Conservation (phyloP, 2,797 vertebrate genomes). For the Knipowitschia caucasica region DNA sequence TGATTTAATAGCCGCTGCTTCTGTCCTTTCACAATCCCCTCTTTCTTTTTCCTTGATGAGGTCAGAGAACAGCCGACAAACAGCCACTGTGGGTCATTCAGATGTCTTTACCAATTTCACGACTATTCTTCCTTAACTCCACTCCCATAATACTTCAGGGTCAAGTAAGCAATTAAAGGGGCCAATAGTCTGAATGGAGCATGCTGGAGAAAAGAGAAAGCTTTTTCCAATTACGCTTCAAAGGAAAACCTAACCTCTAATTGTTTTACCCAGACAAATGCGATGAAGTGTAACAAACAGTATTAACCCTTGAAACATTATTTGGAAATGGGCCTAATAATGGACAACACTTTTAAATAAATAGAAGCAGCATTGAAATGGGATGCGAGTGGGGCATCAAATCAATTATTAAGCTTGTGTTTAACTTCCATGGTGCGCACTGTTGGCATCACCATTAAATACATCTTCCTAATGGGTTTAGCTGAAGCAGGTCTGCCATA, state of each 20-base stretch:
- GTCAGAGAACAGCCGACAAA: slow-evolving; percentile 59
- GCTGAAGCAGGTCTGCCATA: neutral
- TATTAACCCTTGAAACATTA: slow-evolving; percentile 45
- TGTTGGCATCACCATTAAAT: slow-evolving; percentile 1
- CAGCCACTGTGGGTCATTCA: slow-evolving; percentile 57
- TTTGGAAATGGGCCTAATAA: slow-evolving; percentile 41
- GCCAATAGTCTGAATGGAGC: slow-evolving; percentile 59
- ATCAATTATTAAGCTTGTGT: slow-evolving; percentile 2
- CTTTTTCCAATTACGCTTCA: slow-evolving; percentile 55
- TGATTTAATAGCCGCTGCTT: slow-evolving; percentile 56
- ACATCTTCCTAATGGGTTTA: slow-evolving; percentile 1
- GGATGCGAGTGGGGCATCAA: slow-evolving; percentile 4
- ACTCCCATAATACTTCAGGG: slow-evolving; percentile 50
- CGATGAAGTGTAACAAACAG: slow-evolving; percentile 34
- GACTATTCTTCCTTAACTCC: slow-evolving; percentile 41
- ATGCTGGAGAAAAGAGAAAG: slow-evolving; percentile 44
- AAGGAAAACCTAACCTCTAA: slow-evolving; percentile 45
- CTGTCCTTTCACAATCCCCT: slow-evolving; percentile 9
- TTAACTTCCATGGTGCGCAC: neutral
- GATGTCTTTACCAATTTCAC: slow-evolving; percentile 70
- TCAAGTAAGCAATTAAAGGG: slow-evolving; percentile 71
- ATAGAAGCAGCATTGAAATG: neutral
- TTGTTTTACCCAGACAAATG: slow-evolving; percentile 41
- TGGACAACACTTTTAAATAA: slow-evolving; percentile 12
- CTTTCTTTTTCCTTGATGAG: slow-evolving; percentile 47